Evolutionary conservation across 1,140 invertebrate genomes (phyloP), one percentile per base, ranked within the genome.

Genomic region (Ctenoplectra terminalis): DNA sequence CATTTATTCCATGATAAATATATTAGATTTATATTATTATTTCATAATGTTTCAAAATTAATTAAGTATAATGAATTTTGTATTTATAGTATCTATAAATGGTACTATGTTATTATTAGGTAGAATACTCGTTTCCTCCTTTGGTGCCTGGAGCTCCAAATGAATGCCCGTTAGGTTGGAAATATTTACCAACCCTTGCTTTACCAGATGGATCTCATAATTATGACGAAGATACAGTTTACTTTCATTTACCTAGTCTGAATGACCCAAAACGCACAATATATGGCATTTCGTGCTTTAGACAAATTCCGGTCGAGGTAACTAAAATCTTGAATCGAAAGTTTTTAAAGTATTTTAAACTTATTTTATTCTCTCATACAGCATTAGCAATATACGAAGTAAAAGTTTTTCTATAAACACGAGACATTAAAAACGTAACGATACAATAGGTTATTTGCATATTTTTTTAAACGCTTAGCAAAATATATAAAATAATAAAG

Each of bases 181-280:
- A 98, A 89, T 98, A 99, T 93, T 94, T 99, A 46, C 98, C 99
- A 63, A 98, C 98, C 0, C 92, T 99, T 34, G 98, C 98, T 0
- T 94, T 99, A 81, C 99, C 99, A 34, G 99, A 99, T 96, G 99
- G 99, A 66, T 99, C 99, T 37, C 99, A 99, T 91, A 99, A 99
- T 94, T 99, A 97, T 93, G 95, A 97, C 77, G 96, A 98, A 92
- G 99, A 99, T 92, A 99, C 98, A 1, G 97, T 99, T 72, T 99
- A 97, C 94, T 99, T 99, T 93, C 98, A 99, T 94, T 94, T 99
- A 74, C 99, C 99, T 46, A 98, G 98, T 88, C 94, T 98, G 34
- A 96, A 95, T 26, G 96, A 98, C 90, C 96, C 97, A 31, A 96
- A 96, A 73, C 95, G 96, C 87, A 99, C 98, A 56, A 96, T 99